Conservation (phyloP, 2,888 invertebrate species). For the Ptilodon capucinus region DNA sequence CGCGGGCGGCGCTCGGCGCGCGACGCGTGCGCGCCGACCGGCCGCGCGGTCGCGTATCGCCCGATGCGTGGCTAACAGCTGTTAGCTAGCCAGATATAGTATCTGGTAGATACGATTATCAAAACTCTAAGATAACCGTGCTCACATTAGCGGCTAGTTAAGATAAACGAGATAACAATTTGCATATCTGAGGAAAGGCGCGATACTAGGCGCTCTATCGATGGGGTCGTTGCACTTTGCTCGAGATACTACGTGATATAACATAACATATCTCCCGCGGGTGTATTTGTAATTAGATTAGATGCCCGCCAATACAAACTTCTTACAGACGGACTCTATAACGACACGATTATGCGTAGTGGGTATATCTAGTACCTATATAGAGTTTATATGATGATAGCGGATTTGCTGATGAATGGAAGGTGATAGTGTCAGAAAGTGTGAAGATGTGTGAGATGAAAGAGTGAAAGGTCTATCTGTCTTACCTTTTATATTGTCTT, state of each 20-base stretch:
- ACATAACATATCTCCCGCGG: conserved; percentile 17
- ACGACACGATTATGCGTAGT: not conserved
- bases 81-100: conserved; percentile 63
- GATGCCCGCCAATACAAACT: conserved; percentile 1
- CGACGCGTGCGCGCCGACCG: conserved; percentile 1
- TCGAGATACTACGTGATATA: conserved; percentile 7
- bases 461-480: no score
- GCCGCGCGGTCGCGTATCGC: conserved; percentile 12
- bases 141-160: conserved; percentile 77
- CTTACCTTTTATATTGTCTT: no score
- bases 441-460: no score
- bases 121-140: conserved; percentile 71
- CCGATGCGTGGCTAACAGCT: conserved; percentile 39
- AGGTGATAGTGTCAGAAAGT: no score
- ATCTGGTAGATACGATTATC: conserved; percentile 77
- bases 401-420: no score
- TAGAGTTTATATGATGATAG: no score
- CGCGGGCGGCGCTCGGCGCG: not conserved
- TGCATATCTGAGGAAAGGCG: conserved; percentile 71
- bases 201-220: conserved; percentile 57
- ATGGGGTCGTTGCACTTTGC: conserved; percentile 61
- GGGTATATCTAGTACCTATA: no score
- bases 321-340: not conserved
- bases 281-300: conserved; percentile 21
- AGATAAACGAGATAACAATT: conserved; percentile 80